Conservation (phyloP, 2,113 vertebrate species). For the Calonectris borealis region DNA sequence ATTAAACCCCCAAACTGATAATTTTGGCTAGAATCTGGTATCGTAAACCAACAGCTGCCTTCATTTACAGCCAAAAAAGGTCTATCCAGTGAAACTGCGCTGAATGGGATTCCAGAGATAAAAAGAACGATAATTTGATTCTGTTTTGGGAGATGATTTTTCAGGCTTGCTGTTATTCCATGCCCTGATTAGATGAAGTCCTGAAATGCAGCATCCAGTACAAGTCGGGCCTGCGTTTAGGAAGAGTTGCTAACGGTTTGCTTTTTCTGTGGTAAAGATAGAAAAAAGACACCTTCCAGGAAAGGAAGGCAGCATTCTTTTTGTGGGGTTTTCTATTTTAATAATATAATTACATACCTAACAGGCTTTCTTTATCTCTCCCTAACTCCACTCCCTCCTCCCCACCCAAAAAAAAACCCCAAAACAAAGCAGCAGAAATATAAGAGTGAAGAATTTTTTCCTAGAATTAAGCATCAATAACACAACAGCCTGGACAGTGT, state of each 20-base stretch:
- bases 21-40: slow-evolving; percentile 2
- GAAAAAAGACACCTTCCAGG: not conserved
- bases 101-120: not conserved
- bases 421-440: not conserved
- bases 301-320: not conserved
- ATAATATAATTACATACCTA: not conserved
- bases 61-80: slow-evolving; percentile 24
- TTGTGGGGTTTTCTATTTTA: not conserved
- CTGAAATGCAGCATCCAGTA: not conserved
- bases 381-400: not conserved
- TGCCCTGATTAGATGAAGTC: not conserved
- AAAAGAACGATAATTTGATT: not conserved
- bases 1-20: not conserved
- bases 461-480: not conserved
- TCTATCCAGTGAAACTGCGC: not conserved
- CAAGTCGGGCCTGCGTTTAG: not conserved
- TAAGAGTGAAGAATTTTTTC: not conserved
- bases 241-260: not conserved
- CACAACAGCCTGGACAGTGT: not conserved
- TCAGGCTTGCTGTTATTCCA: not conserved
- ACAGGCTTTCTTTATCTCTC: not conserved
- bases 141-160: slow-evolving; percentile 14
- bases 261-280: not conserved
- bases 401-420: not conserved
- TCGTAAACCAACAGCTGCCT: not conserved